phyloP scores from a whole-genome alignment of 2,888 invertebrate species.

The Latheticus oryzae region DNA sequence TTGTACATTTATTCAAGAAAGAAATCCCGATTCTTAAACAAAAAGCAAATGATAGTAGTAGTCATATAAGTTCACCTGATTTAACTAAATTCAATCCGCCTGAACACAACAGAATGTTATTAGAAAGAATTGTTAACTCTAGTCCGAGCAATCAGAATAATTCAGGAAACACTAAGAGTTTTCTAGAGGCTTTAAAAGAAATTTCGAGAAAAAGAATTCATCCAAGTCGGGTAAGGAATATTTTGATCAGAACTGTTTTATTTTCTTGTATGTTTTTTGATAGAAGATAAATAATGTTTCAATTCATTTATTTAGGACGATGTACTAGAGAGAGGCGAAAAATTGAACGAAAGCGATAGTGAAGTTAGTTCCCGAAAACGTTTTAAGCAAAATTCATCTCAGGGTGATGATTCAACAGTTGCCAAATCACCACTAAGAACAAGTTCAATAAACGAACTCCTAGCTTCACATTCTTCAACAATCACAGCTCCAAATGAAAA shows the following conservation, averaged over 20 bases:
- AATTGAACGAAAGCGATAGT: constrained; percentile 18
- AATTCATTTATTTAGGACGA: constrained; percentile 21
- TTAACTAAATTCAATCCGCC: constrained; percentile 46
- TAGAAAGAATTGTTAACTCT: constrained; percentile 51
- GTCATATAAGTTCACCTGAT: constrained; percentile 59
- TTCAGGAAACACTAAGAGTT: constrained; percentile 64
- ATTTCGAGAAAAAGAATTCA: constrained; percentile 70
- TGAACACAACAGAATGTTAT: constrained; percentile 51
- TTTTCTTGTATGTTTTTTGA: not conserved
- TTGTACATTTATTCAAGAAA: constrained; percentile 67
- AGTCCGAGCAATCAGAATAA: constrained; percentile 22
- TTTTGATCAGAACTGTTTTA: constrained; percentile 1
- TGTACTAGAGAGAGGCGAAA: constrained; percentile 34
- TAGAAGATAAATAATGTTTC: too few relatives aligned
- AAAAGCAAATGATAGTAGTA: constrained; percentile 56
- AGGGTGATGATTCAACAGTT: constrained; percentile 7
- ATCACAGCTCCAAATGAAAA: too few relatives aligned
- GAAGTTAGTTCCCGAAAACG: constrained; percentile 21
- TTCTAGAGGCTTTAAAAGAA: constrained; percentile 70
- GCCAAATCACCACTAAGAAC: constrained; percentile 1
- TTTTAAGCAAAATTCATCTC: constrained; percentile 17
- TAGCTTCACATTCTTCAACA: constrained; percentile 31
- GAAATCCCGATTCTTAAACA: constrained; percentile 60
- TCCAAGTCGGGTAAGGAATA: constrained; percentile 60
- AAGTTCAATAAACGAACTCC: constrained; percentile 25